Percentiles rank a stretch among this genome's conserved stretches.
These are phyloP conservation scores for Smutsia temminckii DNA, from an alignment of 2,797 vertebrate species.

Conservation along the genomic window DNA sequence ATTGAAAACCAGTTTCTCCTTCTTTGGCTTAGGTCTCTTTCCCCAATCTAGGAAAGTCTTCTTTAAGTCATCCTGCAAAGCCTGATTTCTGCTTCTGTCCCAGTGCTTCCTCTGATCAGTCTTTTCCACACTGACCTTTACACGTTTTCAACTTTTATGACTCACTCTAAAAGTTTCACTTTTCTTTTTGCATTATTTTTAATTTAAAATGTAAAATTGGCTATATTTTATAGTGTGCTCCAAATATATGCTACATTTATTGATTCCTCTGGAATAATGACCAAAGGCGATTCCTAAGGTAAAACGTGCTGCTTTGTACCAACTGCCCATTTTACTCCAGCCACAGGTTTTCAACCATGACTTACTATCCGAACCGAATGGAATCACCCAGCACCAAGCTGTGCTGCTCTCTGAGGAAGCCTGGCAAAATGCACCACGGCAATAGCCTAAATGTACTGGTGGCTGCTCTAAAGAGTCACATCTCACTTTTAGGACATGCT, in stretches of 20 bases:
- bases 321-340: not conserved
- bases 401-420: not conserved
- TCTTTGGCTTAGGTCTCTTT: not conserved
- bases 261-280: not conserved
- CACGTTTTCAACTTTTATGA: not conserved
- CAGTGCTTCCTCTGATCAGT: not conserved
- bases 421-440: no score
- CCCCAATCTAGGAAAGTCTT: not conserved
- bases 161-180: not conserved
- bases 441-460: not conserved
- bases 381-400: not conserved
- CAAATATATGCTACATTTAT: not conserved
- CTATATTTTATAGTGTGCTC: not conserved
- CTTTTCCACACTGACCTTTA: not conserved
- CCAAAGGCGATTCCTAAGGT: not conserved
- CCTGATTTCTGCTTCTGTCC: not conserved
- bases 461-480: not conserved
- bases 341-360: not conserved
- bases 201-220: not conserved
- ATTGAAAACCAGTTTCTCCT: not conserved
- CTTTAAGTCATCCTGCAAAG: not conserved
- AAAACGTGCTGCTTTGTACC: not conserved
- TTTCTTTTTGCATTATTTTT: not conserved
- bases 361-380: not conserved
- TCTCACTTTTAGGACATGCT: not conserved